These are phyloP conservation scores for Drosophila hamatofila DNA, from an alignment of 2,888 invertebrate genomes.

Conservation along the genomic window DNA sequence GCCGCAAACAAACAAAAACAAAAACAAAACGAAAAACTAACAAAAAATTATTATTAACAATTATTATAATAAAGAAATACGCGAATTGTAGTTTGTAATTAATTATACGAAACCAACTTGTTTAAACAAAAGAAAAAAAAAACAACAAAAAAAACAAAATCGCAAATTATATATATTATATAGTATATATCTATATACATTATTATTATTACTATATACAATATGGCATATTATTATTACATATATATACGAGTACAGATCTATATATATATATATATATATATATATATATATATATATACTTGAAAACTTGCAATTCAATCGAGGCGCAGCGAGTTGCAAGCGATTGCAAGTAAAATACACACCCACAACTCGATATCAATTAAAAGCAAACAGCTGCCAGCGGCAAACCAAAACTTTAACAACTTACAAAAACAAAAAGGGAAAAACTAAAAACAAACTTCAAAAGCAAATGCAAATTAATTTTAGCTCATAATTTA, in stretches of 20 bases:
- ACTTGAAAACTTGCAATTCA: constrained; percentile 36
- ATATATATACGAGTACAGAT: constrained; percentile 50
- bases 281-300: constrained; percentile 13
- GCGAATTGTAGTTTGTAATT: constrained; percentile 81
- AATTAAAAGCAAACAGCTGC: constrained; percentile 75
- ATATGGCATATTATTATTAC: constrained; percentile 76
- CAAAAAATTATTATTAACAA: constrained; percentile 66
- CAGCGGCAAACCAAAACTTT: constrained; percentile 69
- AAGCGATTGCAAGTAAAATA: constrained; percentile 18
- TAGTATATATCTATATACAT: constrained; percentile 56
- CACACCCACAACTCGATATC: constrained; percentile 64
- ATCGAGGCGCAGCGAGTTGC: constrained; percentile 32
- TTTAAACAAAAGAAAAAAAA: constrained; percentile 68
- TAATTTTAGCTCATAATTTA: constrained; percentile 45
- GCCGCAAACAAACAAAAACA: constrained; percentile 72
- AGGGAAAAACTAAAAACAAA: constrained; percentile 26
- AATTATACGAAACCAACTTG: constrained; percentile 73
- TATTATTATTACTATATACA: constrained; percentile 78
- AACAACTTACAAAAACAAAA: constrained; percentile 44
- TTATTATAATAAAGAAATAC: constrained; percentile 63
- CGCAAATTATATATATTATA: constrained; percentile 74
- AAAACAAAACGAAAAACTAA: constrained; percentile 57
- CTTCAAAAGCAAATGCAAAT: constrained; percentile 38
- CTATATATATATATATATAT: constrained; percentile 28
- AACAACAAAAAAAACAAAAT: constrained; percentile 17